These are phyloP conservation scores for Trichomalopsis sarcophagae DNA, from an alignment of 1,140 invertebrate genomes.

Conservation along the genomic window DNA sequence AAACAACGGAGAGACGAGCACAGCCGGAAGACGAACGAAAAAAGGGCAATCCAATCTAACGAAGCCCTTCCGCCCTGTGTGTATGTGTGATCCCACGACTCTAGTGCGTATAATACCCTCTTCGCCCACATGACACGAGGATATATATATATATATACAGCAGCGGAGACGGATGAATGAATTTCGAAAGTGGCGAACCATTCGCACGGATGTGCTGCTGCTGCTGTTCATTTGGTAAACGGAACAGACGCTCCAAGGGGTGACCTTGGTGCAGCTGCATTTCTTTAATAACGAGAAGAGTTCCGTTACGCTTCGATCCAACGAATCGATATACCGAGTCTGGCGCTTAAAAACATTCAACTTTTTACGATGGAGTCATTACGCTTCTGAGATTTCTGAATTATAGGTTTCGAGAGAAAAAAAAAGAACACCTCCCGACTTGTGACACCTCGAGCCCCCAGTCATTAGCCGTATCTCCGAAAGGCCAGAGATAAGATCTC, in stretches of 20 bases:
- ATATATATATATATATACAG: not conserved
- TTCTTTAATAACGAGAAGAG: not conserved
- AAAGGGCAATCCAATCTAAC: constrained; percentile 1
- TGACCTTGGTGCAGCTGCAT: not conserved
- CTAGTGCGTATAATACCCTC: not conserved
- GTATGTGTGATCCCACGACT: not conserved
- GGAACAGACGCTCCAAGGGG: not conserved
- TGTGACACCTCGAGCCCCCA: not conserved
- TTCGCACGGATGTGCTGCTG: not conserved
- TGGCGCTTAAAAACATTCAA: too few species aligned
- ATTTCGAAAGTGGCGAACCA: not conserved
- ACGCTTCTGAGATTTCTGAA: too few species aligned
- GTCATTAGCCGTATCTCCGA: not conserved
- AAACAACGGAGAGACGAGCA: not conserved
- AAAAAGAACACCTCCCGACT: too few species aligned
- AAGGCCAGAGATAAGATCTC: too few species aligned
- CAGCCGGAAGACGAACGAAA: not conserved
- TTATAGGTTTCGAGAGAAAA: too few species aligned
- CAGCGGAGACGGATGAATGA: not conserved
- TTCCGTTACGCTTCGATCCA: not conserved
- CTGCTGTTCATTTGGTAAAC: not conserved
- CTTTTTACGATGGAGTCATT: too few species aligned
- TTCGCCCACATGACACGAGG: not conserved
- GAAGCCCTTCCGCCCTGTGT: not conserved
- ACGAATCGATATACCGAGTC: too few species aligned